Conservation (phyloP, 2,797 vertebrate species). For the Chromis chromis region DNA sequence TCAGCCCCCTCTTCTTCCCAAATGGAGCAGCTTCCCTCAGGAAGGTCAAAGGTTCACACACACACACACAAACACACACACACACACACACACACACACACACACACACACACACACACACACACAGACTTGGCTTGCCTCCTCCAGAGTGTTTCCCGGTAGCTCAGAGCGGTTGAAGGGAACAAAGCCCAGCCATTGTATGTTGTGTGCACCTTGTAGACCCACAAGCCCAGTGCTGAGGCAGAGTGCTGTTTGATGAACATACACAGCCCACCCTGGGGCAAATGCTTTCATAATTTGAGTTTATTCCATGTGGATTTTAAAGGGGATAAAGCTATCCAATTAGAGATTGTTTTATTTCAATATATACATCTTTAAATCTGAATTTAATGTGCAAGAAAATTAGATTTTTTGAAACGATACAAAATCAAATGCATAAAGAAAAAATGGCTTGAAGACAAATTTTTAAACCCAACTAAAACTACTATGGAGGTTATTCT, state of each 20-base stretch:
- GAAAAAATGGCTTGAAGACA: too few species aligned
- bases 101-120: constrained; percentile 48
- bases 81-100: constrained; percentile 56
- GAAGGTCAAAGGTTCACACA: constrained; percentile 81
- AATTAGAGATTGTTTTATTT: too few species aligned
- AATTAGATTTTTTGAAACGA: too few species aligned
- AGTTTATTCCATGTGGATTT: too few species aligned
- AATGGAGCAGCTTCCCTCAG: constrained; percentile 72
- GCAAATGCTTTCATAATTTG: background rate
- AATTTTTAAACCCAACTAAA: too few species aligned
- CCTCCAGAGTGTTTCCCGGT: constrained; percentile 57
- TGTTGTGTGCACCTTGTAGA: constrained; percentile 40
- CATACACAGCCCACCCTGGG: constrained; percentile 6
- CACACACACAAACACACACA: constrained; percentile 21
- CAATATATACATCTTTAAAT: too few species aligned
- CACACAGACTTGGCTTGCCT: constrained; percentile 49
- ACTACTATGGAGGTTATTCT: too few species aligned
- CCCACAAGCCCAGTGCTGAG: constrained; percentile 21
- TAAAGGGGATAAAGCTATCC: too few species aligned
- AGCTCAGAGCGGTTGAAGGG: constrained; percentile 49
- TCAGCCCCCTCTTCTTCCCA: constrained; percentile 31
- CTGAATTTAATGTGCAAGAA: too few species aligned
- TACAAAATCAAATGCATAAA: too few species aligned
- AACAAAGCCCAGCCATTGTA: constrained; percentile 72
- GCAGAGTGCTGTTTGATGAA: constrained; percentile 25